A percentile compares a stretch with the other conserved stretches of the same genome.
Evolutionary conservation across 1,140 invertebrate species (phyloP).

Genomic region (Drosophila busckii): DNA sequence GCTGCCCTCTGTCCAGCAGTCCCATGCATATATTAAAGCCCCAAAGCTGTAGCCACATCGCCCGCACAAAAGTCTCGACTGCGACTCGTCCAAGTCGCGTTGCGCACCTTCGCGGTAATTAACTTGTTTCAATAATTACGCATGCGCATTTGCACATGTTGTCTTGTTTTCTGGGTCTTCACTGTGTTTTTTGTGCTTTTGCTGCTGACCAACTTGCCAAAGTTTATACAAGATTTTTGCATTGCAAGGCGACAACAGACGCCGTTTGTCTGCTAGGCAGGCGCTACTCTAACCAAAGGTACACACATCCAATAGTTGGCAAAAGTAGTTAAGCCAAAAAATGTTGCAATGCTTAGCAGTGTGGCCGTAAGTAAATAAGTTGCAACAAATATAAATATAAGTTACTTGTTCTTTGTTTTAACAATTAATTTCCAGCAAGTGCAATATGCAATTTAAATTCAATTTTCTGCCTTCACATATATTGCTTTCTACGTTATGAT

Average conservation of each 20-base stretch:
- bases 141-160: slow-evolving; percentile 75
- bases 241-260: slow-evolving; percentile 45
- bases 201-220: slow-evolving; percentile 17
- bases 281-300: slow-evolving; percentile 11
- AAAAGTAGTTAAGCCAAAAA: too few relatives aligned
- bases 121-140: slow-evolving; percentile 77
- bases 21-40: slow-evolving; percentile 62
- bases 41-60: slow-evolving; percentile 9
- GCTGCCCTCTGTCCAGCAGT: slow-evolving; percentile 1
- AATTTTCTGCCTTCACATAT: too few relatives aligned
- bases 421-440: too few relatives aligned
- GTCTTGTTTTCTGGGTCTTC: slow-evolving; percentile 17
- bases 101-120: slow-evolving; percentile 67
- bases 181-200: neutral
- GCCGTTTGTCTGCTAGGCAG: slow-evolving; percentile 17
- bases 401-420: neutral
- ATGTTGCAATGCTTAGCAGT: too few relatives aligned
- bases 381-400: too few relatives aligned
- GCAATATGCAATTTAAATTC: too few relatives aligned
- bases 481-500: too few relatives aligned
- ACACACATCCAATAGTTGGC: neutral
- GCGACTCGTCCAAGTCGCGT: neutral
- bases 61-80: slow-evolving; percentile 21
- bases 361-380: too few relatives aligned
- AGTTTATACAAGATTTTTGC: slow-evolving; percentile 69